phyloP scores from a whole-genome alignment of 2,888 invertebrate genomes.

The Pollenia angustigena region DNA sequence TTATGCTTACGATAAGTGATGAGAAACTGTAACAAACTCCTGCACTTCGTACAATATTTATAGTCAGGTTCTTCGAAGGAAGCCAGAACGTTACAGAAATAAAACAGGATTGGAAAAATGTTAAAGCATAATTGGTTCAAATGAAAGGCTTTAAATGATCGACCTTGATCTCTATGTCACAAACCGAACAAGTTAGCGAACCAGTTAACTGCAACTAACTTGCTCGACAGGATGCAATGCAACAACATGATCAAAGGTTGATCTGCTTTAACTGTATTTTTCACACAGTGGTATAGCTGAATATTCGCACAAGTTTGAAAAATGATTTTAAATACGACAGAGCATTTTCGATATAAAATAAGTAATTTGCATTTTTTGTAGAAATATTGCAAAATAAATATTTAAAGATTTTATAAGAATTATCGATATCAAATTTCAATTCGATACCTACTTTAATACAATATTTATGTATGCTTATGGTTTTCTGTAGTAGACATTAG shows the following conservation, averaged over 20 bases:
- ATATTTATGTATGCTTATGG: too few species aligned
- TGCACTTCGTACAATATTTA: constrained; percentile 60
- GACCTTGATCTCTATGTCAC: constrained; percentile 55
- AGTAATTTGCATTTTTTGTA: too few species aligned
- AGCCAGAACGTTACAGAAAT: constrained; percentile 8
- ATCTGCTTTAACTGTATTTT: constrained; percentile 2
- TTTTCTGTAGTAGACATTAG: too few species aligned
- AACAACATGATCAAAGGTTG: not conserved
- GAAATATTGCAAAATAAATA: too few species aligned
- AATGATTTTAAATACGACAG: too few species aligned
- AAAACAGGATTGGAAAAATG: constrained; percentile 25
- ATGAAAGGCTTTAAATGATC: constrained; percentile 40
- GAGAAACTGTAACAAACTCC: constrained; percentile 76
- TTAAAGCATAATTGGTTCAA: not conserved
- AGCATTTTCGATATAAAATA: too few species aligned
- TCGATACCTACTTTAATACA: too few species aligned
- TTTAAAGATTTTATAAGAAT: too few species aligned
- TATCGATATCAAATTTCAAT: too few species aligned
- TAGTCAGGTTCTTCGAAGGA: constrained; percentile 69
- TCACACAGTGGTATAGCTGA: not conserved
- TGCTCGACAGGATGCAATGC: constrained; percentile 25
- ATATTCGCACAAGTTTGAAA: not conserved
- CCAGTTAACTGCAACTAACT: constrained; percentile 7
- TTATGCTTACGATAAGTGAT: constrained; percentile 65
- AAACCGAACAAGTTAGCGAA: constrained; percentile 14